Evolutionary conservation across 2,797 vertebrate genomes (phyloP).

Genomic region (Enteromius anoplus): DNA sequence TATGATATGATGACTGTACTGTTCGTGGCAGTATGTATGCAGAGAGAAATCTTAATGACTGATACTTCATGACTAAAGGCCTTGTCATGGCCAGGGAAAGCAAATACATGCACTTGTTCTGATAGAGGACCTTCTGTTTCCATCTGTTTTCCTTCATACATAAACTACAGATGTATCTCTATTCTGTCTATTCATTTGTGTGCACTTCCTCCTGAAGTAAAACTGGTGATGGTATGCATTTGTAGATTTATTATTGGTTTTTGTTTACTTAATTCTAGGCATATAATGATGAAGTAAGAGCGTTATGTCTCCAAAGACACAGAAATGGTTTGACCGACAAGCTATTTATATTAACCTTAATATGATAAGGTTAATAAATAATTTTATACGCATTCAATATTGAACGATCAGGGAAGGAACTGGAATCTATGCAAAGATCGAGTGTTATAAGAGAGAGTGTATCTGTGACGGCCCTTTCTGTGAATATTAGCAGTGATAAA

Average conservation of each 20-base stretch:
- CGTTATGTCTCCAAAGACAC: conserved; percentile 19
- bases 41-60: neutral
- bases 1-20: conserved; percentile 29
- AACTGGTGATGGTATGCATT: neutral
- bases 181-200: neutral
- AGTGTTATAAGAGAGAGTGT: conserved; percentile 34
- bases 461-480: conserved; percentile 36
- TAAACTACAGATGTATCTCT: neutral
- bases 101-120: neutral
- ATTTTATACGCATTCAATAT: conserved; percentile 24
- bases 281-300: conserved; percentile 10
- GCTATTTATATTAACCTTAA: neutral
- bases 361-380: neutral
- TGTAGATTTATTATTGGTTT: neutral
- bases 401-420: conserved; percentile 31
- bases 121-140: neutral
- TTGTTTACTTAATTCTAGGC: conserved; percentile 11
- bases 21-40: conserved; percentile 13
- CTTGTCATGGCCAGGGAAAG: conserved; percentile 1
- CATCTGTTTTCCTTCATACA: neutral
- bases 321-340: neutral
- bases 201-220: conserved; percentile 13
- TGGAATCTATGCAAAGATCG: conserved; percentile 47
- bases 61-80: neutral
- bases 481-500: conserved; percentile 38